phyloP scores from a whole-genome alignment of 2,113 vertebrate genomes.

The Micronycteris hirsuta region DNA sequence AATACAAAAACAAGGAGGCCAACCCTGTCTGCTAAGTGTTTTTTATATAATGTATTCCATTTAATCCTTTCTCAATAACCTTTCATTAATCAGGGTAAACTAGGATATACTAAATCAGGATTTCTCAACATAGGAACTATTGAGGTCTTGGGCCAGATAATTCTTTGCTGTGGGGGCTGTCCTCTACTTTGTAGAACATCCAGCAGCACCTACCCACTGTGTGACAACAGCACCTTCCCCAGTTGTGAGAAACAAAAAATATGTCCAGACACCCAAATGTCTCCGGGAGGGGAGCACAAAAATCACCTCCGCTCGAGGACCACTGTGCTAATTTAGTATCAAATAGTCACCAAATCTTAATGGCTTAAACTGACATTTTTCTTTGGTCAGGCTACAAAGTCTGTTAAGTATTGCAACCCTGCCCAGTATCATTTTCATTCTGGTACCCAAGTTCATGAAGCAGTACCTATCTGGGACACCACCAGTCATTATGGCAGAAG shows the following conservation, averaged over 20 bases:
- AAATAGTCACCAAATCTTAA: background rate
- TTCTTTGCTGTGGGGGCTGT: background rate
- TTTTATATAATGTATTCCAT: slow-evolving; percentile 9
- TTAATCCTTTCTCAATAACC: background rate
- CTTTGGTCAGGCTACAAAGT: background rate
- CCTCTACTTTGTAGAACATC: background rate
- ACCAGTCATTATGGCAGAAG: background rate
- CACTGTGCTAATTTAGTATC: background rate
- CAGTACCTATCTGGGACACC: background rate
- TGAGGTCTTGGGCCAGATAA: background rate
- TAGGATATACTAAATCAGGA: background rate
- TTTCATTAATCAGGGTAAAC: background rate
- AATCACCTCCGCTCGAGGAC: background rate
- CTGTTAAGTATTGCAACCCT: background rate
- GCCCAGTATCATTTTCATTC: background rate
- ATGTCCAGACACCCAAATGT: background rate
- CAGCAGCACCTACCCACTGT: background rate
- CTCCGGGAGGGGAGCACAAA: background rate
- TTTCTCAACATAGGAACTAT: slow-evolving; percentile 8
- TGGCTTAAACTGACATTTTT: background rate
- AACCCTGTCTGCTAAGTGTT: background rate
- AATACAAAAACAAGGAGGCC: background rate
- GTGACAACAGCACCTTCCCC: background rate
- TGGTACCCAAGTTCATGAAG: background rate
- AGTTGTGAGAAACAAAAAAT: background rate